Percentiles rank a stretch among this genome's conserved stretches.
These are phyloP conservation scores for Tetropium fuscum DNA, from an alignment of 2,888 invertebrate genomes.

Conservation along the genomic window DNA sequence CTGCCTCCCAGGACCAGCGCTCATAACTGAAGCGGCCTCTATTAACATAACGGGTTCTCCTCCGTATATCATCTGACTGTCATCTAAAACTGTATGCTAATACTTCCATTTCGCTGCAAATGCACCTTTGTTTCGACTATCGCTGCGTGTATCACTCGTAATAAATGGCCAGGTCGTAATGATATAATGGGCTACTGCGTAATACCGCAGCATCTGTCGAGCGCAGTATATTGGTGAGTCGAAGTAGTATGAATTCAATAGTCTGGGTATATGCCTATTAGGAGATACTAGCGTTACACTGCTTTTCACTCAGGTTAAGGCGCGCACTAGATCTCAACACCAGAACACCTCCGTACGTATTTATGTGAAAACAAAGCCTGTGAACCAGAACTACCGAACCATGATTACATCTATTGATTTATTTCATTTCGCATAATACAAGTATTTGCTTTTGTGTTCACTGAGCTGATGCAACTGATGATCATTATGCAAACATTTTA, in stretches of 20 bases:
- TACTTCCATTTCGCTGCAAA: constrained; percentile 64
- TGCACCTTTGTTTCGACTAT: constrained; percentile 63
- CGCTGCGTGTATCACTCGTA: constrained; percentile 52
- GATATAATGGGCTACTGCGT: constrained; percentile 55
- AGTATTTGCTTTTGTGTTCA: too few species aligned
- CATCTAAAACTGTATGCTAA: constrained; percentile 67
- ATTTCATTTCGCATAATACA: too few species aligned
- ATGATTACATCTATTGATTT: too few species aligned
- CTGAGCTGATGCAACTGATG: too few species aligned
- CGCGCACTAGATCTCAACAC: too few species aligned
- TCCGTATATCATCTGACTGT: constrained; percentile 66
- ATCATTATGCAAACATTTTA: too few species aligned
- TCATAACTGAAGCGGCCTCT: constrained; percentile 54
- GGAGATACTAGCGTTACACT: constrained; percentile 32
- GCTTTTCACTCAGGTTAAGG: too few species aligned
- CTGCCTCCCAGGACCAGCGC: constrained; percentile 60
- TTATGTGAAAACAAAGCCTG: too few species aligned
- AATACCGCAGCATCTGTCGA: constrained; percentile 52
- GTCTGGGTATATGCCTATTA: constrained; percentile 36
- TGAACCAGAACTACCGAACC: too few species aligned
- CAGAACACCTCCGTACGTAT: too few species aligned
- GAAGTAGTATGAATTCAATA: constrained; percentile 45
- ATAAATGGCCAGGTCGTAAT: constrained; percentile 56
- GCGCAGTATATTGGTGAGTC: constrained; percentile 35
- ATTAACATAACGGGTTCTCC: constrained; percentile 67